Conservation (phyloP, 2,888 invertebrate genomes). For the Drosophila limbata region DNA sequence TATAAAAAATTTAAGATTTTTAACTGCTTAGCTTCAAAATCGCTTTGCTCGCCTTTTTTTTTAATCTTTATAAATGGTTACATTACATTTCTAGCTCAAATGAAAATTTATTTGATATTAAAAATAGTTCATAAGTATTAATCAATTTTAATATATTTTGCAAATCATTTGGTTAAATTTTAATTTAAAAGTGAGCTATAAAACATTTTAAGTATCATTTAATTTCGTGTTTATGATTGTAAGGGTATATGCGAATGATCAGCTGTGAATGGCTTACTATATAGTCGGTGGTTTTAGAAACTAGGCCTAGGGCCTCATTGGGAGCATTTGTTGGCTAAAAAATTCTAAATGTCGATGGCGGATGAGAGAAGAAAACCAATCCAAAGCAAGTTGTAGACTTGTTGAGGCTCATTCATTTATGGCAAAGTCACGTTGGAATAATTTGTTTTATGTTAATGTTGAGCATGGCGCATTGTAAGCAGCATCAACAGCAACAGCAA, state of each 20-base stretch:
- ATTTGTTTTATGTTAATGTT: conserved; percentile 86
- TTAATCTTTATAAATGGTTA: too few species aligned
- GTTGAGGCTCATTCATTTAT: conserved; percentile 83
- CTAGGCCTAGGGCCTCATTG: conserved; percentile 58
- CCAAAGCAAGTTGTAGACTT: conserved; percentile 50
- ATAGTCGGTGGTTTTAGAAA: conserved; percentile 18
- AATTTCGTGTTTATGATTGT: not conserved
- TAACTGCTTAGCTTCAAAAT: too few species aligned
- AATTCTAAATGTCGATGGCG: conserved; percentile 48
- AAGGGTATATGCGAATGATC: not conserved
- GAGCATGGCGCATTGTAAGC: conserved; percentile 80
- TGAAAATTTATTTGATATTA: too few species aligned
- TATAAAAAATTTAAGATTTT: too few species aligned
- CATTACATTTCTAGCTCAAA: too few species aligned
- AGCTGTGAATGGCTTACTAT: conserved; percentile 20
- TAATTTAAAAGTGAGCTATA: too few species aligned
- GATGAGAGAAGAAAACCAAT: conserved; percentile 45
- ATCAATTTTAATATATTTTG: too few species aligned
- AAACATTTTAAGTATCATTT: not conserved
- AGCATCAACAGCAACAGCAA: conserved; percentile 3
- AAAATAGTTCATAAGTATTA: too few species aligned
- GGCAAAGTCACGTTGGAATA: conserved; percentile 86
- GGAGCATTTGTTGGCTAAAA: conserved; percentile 50
- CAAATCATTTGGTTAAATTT: too few species aligned
- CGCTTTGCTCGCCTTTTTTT: too few species aligned